A percentile compares a stretch with the other conserved stretches of the same genome.
Conservation (phyloP, 2,888 invertebrate species). For the Yponomeuta sedellus region DNA sequence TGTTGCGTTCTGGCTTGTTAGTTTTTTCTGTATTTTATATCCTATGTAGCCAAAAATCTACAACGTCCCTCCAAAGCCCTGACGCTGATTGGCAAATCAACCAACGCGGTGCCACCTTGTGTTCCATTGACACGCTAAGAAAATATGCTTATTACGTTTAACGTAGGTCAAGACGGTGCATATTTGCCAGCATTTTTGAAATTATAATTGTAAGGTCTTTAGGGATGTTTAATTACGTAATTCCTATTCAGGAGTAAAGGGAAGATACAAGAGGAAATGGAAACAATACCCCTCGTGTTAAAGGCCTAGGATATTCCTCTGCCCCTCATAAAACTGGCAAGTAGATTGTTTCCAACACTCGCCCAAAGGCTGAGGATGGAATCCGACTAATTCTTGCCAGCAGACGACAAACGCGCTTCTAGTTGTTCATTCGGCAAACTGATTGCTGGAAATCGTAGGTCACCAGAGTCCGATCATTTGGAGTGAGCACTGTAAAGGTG, state of each 20-base stretch:
- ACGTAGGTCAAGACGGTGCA: no score
- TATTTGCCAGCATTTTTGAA: no score
- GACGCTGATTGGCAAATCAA: no score
- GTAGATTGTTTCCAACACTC: constrained; percentile 63
- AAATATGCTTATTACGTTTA: no score
- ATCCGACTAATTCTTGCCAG: constrained; percentile 50
- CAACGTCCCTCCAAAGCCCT: no score
- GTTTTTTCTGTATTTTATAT: no score
- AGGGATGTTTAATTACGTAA: neutral
- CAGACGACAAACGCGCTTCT: neutral
- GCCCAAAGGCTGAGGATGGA: constrained; percentile 62
- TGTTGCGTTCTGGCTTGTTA: no score
- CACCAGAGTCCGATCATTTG: neutral
- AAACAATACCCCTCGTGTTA: neutral
- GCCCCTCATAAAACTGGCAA: constrained; percentile 52
- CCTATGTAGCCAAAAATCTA: no score
- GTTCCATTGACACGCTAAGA: no score
- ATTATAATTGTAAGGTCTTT: no score
- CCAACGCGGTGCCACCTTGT: no score
- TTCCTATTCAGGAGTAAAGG: neutral
- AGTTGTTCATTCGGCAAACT: constrained; percentile 16
- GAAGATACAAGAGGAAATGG: neutral
- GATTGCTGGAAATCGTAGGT: neutral
- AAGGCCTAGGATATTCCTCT: neutral
- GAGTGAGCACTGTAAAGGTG: neutral